Conservation (phyloP, 2,888 invertebrate species). For the Aethes cnicana region DNA sequence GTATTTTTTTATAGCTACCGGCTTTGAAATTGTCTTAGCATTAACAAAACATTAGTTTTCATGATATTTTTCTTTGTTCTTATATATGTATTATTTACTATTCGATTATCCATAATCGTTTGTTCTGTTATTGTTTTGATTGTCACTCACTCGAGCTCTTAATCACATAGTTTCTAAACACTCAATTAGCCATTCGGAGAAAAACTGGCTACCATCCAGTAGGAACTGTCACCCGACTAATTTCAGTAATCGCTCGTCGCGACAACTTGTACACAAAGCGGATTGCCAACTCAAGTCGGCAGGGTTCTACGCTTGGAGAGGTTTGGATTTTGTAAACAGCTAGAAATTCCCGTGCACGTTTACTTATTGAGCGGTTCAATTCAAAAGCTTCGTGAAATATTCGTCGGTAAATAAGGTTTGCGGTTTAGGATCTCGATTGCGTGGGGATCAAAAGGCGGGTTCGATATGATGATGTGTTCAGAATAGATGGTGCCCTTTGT, state of each 20-base stretch:
- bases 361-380: slow-evolving; percentile 22
- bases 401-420: slow-evolving; percentile 15
- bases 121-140: background rate
- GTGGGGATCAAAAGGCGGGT: slow-evolving; percentile 5
- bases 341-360: slow-evolving; percentile 19
- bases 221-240: slow-evolving; percentile 20
- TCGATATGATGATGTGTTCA: slow-evolving; percentile 6
- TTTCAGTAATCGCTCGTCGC: slow-evolving; percentile 22
- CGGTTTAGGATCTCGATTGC: slow-evolving; percentile 8
- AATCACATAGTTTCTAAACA: slow-evolving; percentile 25
- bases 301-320: slow-evolving; percentile 12
- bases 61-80: too few species aligned
- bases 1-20: too few species aligned
- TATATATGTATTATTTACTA: too few species aligned
- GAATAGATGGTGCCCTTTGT: slow-evolving; percentile 8
- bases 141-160: slow-evolving; percentile 19
- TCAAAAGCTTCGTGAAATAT: slow-evolving; percentile 14
- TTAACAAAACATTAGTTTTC: too few species aligned
- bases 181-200: slow-evolving; percentile 25
- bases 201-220: slow-evolving; percentile 37
- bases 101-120: background rate
- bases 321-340: slow-evolving; percentile 28
- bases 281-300: slow-evolving; percentile 22
- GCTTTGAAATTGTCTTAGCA: too few species aligned
- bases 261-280: slow-evolving; percentile 10